A percentile compares a stretch with the other conserved stretches of the same genome.
Conservation (phyloP, 1,140 invertebrate species). For the Portunus trituberculatus region DNA sequence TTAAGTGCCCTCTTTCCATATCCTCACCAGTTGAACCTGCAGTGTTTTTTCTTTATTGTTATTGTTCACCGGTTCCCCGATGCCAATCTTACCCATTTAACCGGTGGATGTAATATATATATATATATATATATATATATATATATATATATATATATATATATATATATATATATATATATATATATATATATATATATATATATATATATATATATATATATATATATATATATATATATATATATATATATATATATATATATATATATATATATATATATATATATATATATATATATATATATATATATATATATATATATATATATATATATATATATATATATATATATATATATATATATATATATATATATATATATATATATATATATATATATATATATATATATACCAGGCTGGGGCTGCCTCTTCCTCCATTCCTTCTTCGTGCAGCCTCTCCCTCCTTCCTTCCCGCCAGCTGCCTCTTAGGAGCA, state of each 20-base stretch:
- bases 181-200: conserved; percentile 44
- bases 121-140: too few species aligned
- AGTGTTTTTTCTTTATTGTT: too few species aligned
- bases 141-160: conserved; percentile 42
- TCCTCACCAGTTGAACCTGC: too few species aligned
- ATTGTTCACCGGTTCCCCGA: too few species aligned
- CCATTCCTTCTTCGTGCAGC: too few species aligned
- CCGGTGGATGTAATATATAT: too few species aligned
- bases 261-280: conserved; percentile 44
- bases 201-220: conserved; percentile 37
- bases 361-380: conserved; percentile 50
- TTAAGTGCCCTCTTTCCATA: too few species aligned
- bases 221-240: conserved; percentile 51
- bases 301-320: conserved; percentile 43
- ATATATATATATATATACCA: conserved; percentile 13
- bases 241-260: conserved; percentile 53
- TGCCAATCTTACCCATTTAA: too few species aligned
- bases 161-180: conserved; percentile 42
- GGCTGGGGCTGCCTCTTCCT: too few species aligned
- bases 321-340: conserved; percentile 42
- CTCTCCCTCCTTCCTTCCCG: too few species aligned
- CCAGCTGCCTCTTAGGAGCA: too few species aligned
- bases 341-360: conserved; percentile 51
- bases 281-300: conserved; percentile 42
- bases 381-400: conserved; percentile 36